Conservation (phyloP, 1,140 invertebrate genomes). For the Zophobas morio region DNA sequence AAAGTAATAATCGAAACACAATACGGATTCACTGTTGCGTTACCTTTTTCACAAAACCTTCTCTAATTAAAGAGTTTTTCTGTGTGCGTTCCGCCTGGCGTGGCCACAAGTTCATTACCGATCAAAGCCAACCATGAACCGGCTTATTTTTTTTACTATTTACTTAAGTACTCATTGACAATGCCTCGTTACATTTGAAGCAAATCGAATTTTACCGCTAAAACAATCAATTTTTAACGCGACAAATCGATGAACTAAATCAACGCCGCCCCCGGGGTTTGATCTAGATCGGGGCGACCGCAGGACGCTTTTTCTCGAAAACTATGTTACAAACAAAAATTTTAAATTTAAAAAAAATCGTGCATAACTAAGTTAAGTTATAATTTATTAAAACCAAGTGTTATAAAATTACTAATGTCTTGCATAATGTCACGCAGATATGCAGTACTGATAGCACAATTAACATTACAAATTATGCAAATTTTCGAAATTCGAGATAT, state of each 20-base stretch:
- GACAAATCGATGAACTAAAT: conserved; percentile 64
- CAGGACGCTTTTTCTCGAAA: too few species aligned
- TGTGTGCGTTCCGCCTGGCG: conserved; percentile 58
- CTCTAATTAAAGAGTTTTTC: conserved; percentile 65
- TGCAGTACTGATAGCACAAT: too few species aligned
- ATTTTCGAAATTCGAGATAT: too few species aligned
- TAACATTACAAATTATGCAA: too few species aligned
- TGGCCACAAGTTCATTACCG: conserved; percentile 64
- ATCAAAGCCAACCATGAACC: conserved; percentile 61
- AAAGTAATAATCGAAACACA: conserved; percentile 28
- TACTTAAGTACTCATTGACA: conserved; percentile 61
- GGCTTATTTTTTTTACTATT: conserved; percentile 51
- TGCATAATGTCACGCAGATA: too few species aligned
- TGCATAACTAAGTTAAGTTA: too few species aligned
- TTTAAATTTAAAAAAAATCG: too few species aligned
- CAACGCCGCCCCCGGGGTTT: conserved; percentile 44
- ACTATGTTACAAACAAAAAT: too few species aligned
- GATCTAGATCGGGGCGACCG: too few species aligned
- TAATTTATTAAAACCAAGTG: too few species aligned
- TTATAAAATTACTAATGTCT: too few species aligned
- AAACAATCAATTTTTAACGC: conserved; percentile 63
- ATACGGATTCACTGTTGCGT: conserved; percentile 56
- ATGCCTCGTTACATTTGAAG: conserved; percentile 62
- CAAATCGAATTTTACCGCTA: conserved; percentile 63
- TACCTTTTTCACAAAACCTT: conserved; percentile 59